Base-by-base conservation (phyloP, 2,113 vertebrate species). In the Notechis scutatus region DNA sequence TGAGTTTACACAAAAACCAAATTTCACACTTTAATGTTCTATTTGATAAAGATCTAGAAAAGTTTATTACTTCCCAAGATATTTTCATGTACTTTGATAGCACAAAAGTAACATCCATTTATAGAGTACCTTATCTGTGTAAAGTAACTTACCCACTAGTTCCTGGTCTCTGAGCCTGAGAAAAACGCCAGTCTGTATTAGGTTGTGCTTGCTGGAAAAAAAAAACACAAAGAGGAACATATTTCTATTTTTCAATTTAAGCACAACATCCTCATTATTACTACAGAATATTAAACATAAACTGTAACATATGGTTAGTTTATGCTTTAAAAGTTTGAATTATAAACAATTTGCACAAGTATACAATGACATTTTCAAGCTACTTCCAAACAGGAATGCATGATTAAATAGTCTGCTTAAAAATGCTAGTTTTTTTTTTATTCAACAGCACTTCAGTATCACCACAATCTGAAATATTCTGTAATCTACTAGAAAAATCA, bases 111-210 rank as follows among this genome's bases (percentile, higher is more conserved):
- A 18, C 74, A 42, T 34, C 7, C 6, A 88, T 52, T 18, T 74
- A 7, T 56, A 55, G 47, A 0, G 0, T 42, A 81, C 45, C 15
- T 81, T 42, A 18, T 24, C 3, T 5, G 0, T 20, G 54, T 24
- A 95, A 69, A 94, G 3, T 52, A 93, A 98, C 99, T 99, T 96
- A 99, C 99, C 99, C 99, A 89, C 99, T 99, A 11, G 99, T 99
- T 98, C 99, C 99, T 1, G 99, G 99, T 98, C 99, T 99, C 97
- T 98, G 99, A 97, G 98, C 98, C 98, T 99, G 99, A 93, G 98
- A 99, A 96, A 99, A 99, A 94, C 99, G 99, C 99, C 99, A 99
- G 95, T 99, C 99, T 91, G 98, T 98, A 96, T 99, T 99, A 93
- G 99, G 99, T 8, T 99, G 99, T 95, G 98, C 99, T 98, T 99